Evolutionary conservation across 1,140 invertebrate genomes (phyloP).

Genomic region (Orchestia grillus): DNA sequence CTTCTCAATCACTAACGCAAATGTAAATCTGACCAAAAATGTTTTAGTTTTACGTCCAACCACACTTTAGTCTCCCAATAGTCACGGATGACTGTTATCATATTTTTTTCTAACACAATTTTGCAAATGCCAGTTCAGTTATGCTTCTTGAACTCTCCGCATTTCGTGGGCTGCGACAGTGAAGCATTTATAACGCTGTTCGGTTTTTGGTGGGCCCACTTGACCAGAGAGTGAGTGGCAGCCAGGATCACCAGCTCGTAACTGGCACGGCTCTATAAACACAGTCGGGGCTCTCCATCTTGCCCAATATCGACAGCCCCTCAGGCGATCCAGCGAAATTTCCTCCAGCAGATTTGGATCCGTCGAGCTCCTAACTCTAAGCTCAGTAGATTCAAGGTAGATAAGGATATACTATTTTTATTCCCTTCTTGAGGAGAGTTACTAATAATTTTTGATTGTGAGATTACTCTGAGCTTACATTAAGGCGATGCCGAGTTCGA

Average conservation of each 20-base stretch:
- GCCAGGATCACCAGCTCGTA: neutral
- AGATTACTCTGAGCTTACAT: neutral
- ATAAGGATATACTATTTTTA: neutral
- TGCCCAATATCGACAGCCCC: neutral
- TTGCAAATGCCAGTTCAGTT: too few species aligned
- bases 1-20: too few species aligned
- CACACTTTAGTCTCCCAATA: too few species aligned
- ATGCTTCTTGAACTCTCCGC: too few species aligned
- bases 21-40: too few species aligned
- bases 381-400: neutral
- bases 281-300: neutral
- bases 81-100: too few species aligned
- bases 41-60: too few species aligned
- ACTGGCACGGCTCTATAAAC: neutral
- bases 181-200: neutral
- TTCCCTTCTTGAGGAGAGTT: neutral
- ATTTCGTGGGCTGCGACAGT: too few species aligned
- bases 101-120: too few species aligned
- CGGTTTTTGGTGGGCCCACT: neutral
- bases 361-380: neutral
- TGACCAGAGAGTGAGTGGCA: neutral
- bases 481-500: neutral
- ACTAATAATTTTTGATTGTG: neutral
- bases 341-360: neutral
- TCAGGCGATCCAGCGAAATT: neutral